phyloP scores from a whole-genome alignment of 2,113 vertebrate species.

The Anser brachyrhynchus region DNA sequence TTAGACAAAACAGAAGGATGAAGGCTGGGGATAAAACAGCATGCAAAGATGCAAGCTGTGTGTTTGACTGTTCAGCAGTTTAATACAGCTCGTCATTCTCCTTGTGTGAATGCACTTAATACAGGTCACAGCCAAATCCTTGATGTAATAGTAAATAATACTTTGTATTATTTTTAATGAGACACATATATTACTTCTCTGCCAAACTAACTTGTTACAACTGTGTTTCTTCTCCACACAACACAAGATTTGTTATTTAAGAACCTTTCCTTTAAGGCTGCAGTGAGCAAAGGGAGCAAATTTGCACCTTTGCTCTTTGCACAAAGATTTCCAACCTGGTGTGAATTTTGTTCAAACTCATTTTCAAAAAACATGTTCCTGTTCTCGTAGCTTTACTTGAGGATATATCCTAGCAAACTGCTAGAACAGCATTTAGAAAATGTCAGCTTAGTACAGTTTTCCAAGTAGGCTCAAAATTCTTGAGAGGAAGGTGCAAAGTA shows the following conservation, averaged over 20 bases:
- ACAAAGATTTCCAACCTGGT: background rate
- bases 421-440: background rate
- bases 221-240: background rate
- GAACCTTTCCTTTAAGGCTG: background rate
- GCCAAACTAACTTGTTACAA: background rate
- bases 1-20: fast-evolving
- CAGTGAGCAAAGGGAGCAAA: background rate
- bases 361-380: background rate
- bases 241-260: background rate
- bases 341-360: background rate
- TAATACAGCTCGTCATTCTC: fast-evolving
- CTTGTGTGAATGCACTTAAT: background rate
- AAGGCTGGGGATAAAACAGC: background rate
- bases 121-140: background rate
- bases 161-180: background rate
- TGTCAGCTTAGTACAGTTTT: background rate
- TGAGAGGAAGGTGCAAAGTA: background rate
- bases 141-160: background rate
- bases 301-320: background rate
- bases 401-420: background rate
- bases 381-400: background rate
- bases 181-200: background rate
- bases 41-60: background rate
- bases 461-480: background rate
- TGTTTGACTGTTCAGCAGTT: background rate